Percentiles rank a stretch among this genome's conserved stretches.
These are phyloP conservation scores for Zaprionus camerounensis DNA, from an alignment of 1,140 invertebrate genomes.

Conservation along the genomic window DNA sequence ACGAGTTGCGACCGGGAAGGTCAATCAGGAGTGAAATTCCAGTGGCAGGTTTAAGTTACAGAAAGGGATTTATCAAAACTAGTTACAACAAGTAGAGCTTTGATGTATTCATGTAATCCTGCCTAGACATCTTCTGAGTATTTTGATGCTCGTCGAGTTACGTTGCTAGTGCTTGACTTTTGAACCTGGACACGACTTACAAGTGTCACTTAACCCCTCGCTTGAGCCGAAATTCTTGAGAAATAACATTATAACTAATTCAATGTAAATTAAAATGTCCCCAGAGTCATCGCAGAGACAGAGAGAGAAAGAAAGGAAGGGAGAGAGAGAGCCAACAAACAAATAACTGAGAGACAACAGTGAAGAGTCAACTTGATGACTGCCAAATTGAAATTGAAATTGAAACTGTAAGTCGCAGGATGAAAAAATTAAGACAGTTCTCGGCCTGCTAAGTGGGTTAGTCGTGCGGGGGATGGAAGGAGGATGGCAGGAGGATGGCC, in stretches of 20 bases:
- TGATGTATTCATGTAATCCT: not conserved
- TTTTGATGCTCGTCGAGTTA: not conserved
- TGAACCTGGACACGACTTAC: not conserved
- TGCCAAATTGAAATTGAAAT: constrained; percentile 79
- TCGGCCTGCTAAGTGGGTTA: constrained; percentile 30
- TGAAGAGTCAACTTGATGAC: constrained; percentile 70
- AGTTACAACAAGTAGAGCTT: too few relatives aligned
- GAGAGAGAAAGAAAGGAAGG: constrained; percentile 8
- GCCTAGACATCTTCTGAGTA: not conserved
- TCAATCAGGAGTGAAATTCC: not conserved
- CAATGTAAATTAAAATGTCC: constrained; percentile 78
- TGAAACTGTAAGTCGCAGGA: constrained; percentile 53
- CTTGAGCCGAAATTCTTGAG: constrained; percentile 27
- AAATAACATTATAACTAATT: constrained; percentile 57
- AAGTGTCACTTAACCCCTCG: constrained; percentile 34
- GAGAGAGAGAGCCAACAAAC: constrained; percentile 19
- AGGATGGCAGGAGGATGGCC: constrained; percentile 8
- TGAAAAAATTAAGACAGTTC: constrained; percentile 42
- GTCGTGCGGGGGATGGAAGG: not conserved
- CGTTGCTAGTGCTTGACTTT: not conserved
- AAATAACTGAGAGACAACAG: constrained; percentile 43
- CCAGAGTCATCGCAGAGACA: constrained; percentile 37
- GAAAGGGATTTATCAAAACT: too few relatives aligned
- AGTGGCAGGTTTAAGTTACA: not conserved
- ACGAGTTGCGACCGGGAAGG: not conserved